Evolutionary conservation across 1,140 invertebrate genomes (phyloP), one percentile per base, ranked within the genome.

Genomic region (Lordiphosa collinella): DNA sequence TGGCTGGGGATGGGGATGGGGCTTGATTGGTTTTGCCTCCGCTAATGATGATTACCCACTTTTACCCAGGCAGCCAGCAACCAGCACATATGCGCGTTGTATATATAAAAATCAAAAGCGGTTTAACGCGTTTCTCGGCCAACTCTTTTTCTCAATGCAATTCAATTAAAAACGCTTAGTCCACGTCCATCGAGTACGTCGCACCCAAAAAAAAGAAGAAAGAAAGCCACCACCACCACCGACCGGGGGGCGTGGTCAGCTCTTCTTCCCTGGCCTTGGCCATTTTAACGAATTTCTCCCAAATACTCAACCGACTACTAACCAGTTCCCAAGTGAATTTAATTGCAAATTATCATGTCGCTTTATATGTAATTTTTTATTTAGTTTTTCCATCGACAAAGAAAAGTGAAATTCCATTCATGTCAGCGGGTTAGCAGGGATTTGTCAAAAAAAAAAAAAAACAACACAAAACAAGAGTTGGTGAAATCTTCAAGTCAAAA

Each of bases 21-120:
- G 10, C 32, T 59, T 79, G 75, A 79, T 79, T 79, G 68, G 69
- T 73, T 72, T 78, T 65, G 58, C 69, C 64, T 54, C 52, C 34
- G 60, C 75, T 80, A 80, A 80, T 80, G 75, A 80, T 80, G 75
- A 80, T 80, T 80, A 82, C 75, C 76, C 75, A 80, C 75, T 80
- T 80, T 80, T 80, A 80, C 75, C 76, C 65, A 64, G 35, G 41
- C 53, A 9, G 18, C 25, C 14, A 32, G 41, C 40, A 44, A 38
- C 31, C 38, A 48, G 31, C 51, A 53, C 53, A 52, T 72, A 59
- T 43, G 12, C 16, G 16, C 2, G 2, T 2, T 18, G 3, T 18
- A 18, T 43, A 56, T 49, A 67, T 80, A 80, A 80, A 80, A 80
- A 80, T 80, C 75, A 80, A 80, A 80, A 80, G 75, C 75, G 75